Evolutionary conservation across 2,113 vertebrate species (phyloP).

Genomic region (Dolichotis patagonum): DNA sequence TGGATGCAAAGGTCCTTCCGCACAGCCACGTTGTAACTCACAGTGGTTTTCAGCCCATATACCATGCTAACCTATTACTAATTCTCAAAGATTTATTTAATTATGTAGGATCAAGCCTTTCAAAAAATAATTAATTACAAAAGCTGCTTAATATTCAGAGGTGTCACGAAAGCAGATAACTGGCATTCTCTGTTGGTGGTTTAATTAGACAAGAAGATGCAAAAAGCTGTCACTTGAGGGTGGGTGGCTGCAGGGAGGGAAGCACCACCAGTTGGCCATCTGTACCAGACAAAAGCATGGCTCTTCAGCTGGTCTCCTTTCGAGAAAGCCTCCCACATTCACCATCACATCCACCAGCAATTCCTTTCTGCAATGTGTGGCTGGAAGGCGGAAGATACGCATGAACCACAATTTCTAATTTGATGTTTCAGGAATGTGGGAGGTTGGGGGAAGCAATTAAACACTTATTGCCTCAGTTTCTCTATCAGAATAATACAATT

Average conservation of each 20-base stretch:
- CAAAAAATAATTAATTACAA: constrained; percentile 80
- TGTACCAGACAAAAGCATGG: constrained; percentile 48
- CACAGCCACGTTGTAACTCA: not conserved
- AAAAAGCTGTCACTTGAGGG: constrained; percentile 79
- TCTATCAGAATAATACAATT: constrained; percentile 55
- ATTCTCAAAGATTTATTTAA: constrained; percentile 76
- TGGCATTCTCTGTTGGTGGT: constrained; percentile 77
- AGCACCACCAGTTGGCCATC: constrained; percentile 71
- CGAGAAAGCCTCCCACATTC: not conserved
- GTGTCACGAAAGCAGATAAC: constrained; percentile 68
- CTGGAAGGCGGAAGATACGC: constrained; percentile 28
- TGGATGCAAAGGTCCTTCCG: constrained; percentile 31
- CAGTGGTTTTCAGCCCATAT: constrained; percentile 22
- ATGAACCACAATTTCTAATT: not conserved
- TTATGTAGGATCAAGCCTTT: constrained; percentile 72
- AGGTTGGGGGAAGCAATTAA: constrained; percentile 38
- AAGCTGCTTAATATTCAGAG: constrained; percentile 80
- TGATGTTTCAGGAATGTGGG: not conserved
- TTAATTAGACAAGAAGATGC: constrained; percentile 80
- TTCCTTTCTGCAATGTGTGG: not conserved
- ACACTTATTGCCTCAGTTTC: constrained; percentile 77
- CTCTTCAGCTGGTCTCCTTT: constrained; percentile 52
- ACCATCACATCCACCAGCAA: not conserved
- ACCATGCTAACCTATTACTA: constrained; percentile 59
- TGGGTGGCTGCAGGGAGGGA: constrained; percentile 55